Evolutionary conservation across 2,113 vertebrate species (phyloP).

Genomic region (Struthidea cinerea): DNA sequence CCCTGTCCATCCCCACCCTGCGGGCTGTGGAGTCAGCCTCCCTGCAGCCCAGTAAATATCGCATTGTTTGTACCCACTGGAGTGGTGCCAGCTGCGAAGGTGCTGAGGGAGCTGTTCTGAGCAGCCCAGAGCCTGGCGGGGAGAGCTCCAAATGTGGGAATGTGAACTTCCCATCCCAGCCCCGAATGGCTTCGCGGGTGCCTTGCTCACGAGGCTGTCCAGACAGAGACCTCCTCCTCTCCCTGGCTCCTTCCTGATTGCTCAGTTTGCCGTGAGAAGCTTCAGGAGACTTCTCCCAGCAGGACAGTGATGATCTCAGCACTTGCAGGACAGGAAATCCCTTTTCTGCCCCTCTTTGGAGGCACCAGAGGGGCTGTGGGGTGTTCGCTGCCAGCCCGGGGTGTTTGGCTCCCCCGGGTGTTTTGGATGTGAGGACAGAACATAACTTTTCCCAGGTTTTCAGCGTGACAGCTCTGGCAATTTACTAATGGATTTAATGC

Average conservation of each 20-base stretch:
- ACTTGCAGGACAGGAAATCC: not conserved
- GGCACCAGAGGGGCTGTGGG: not conserved
- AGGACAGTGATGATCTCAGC: not conserved
- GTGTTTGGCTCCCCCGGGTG: not conserved
- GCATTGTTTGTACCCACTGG: not conserved
- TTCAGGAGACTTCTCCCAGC: not conserved
- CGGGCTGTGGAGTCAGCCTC: not conserved
- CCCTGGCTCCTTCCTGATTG: not conserved
- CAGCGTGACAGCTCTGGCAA: not conserved
- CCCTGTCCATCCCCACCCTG: not conserved
- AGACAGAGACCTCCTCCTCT: not conserved
- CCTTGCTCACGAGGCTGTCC: not conserved
- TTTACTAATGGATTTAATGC: slow-evolving; percentile 37
- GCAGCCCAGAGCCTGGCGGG: not conserved
- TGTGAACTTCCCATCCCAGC: not conserved
- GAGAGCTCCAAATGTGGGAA: not conserved
- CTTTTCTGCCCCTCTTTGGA: not conserved
- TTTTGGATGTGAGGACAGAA: not conserved
- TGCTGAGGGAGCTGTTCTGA: not conserved
- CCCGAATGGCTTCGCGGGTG: not conserved
- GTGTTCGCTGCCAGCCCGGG: accelerated
- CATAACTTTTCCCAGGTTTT: not conserved
- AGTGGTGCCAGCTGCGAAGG: not conserved
- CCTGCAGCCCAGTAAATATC: not conserved
- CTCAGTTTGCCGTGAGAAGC: not conserved